These are phyloP conservation scores for Drosophila kambysellisi DNA, from an alignment of 2,888 invertebrate genomes.

Conservation along the genomic window DNA sequence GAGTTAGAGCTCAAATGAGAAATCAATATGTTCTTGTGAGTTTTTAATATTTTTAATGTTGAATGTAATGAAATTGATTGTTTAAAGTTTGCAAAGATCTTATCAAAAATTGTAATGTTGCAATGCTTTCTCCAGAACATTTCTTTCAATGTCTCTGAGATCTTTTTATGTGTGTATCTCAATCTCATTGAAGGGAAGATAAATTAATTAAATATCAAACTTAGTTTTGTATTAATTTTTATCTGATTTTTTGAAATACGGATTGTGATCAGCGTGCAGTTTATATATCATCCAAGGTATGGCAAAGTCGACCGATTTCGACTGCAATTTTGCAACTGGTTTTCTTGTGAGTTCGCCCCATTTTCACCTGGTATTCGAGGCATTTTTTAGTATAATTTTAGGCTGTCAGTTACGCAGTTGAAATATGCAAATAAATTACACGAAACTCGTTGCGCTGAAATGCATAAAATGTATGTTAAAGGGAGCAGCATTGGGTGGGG, in stretches of 20 bases:
- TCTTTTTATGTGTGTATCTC: not conserved
- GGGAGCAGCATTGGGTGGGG: not conserved
- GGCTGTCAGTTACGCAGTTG: slow-evolving; percentile 62
- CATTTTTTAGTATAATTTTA: slow-evolving; percentile 77
- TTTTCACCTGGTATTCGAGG: slow-evolving; percentile 56
- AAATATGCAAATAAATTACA: slow-evolving; percentile 76
- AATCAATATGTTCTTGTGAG: not conserved
- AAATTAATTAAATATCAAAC: not conserved
- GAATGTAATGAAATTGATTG: not conserved
- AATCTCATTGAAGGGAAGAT: not conserved
- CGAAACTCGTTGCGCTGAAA: slow-evolving; percentile 38
- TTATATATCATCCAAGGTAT: slow-evolving; percentile 1
- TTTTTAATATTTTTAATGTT: not conserved
- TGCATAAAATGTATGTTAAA: slow-evolving; percentile 51
- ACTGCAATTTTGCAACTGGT: not conserved
- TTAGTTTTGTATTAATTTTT: not conserved
- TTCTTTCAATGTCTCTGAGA: not conserved
- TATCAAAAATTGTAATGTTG: not conserved
- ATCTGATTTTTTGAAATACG: not conserved
- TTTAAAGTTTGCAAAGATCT: not conserved
- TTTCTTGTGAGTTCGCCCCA: not conserved
- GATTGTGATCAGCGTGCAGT: not conserved
- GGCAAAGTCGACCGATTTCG: not conserved
- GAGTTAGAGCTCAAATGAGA: not conserved
- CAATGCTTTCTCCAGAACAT: not conserved